These are phyloP conservation scores for Sinotaia quadrata DNA, from an alignment of 2,888 invertebrate genomes.

Conservation along the genomic window DNA sequence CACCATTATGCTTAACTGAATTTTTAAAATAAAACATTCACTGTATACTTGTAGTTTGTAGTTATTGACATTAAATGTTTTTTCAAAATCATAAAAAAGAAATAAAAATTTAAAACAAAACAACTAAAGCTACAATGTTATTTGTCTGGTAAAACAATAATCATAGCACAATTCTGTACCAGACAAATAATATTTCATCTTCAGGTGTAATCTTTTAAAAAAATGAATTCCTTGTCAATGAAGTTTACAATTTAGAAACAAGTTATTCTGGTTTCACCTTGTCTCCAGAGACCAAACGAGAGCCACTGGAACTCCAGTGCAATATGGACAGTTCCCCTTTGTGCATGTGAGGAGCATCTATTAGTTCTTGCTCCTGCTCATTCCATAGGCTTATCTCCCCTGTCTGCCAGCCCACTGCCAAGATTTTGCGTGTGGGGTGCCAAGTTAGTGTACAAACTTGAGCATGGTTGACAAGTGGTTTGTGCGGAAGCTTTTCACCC, in stretches of 20 bases:
- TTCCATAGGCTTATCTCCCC: conserved; percentile 90
- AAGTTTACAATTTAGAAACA: not conserved
- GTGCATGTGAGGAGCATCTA: conserved; percentile 77
- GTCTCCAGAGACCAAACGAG: conserved; percentile 89
- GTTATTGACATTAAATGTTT: too few relatives aligned
- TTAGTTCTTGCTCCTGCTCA: conserved; percentile 73
- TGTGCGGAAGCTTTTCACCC: conserved; percentile 66
- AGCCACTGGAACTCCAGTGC: conserved; percentile 84
- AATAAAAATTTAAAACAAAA: too few relatives aligned
- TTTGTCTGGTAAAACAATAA: too few relatives aligned
- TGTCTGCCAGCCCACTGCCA: conserved; percentile 93
- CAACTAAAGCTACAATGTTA: too few relatives aligned
- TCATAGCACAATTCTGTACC: too few relatives aligned
- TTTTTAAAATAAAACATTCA: too few relatives aligned
- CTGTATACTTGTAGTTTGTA: too few relatives aligned
- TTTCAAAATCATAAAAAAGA: too few relatives aligned
- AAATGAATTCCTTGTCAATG: not conserved
- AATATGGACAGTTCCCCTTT: conserved; percentile 75
- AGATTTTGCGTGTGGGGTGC: conserved; percentile 88
- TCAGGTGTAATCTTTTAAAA: too few relatives aligned
- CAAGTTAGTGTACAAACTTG: conserved; percentile 75
- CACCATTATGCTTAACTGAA: too few relatives aligned
- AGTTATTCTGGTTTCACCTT: conserved; percentile 75
- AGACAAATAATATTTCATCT: too few relatives aligned
- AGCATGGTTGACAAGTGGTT: conserved; percentile 58